Conservation (phyloP, 2,113 vertebrate genomes). For the Dinomys branickii region DNA sequence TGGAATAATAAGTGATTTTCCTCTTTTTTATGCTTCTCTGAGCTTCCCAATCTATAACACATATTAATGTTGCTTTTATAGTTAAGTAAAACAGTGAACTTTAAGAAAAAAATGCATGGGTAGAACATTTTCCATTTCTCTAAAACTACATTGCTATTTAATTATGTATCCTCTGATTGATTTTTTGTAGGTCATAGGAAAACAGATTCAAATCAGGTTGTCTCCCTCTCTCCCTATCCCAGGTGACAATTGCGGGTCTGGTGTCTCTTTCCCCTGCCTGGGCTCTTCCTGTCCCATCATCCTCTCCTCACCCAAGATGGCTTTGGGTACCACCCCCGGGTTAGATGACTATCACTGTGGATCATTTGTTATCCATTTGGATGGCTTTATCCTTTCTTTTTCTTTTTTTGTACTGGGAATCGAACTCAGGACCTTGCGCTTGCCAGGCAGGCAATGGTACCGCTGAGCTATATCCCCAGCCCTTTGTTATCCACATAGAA, state of each 20-base stretch:
- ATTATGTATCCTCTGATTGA: not conserved
- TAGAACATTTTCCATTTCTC: slow-evolving; percentile 48
- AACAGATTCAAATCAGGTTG: not conserved
- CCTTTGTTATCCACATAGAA: no score
- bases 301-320: not conserved
- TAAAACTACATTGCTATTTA: slow-evolving; percentile 48
- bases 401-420: no score
- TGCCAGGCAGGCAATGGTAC: no score
- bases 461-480: no score
- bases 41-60: slow-evolving; percentile 31
- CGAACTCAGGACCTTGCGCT: no score
- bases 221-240: not conserved
- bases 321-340: not conserved
- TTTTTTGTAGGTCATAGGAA: slow-evolving; percentile 32
- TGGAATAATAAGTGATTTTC: not conserved
- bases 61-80: slow-evolving; percentile 46
- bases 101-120: slow-evolving; percentile 31
- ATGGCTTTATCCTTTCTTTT: no score
- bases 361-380: not conserved
- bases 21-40: not conserved
- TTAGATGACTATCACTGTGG: not conserved
- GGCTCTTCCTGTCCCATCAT: not conserved
- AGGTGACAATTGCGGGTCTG: not conserved
- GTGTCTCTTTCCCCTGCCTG: not conserved
- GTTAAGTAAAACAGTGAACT: slow-evolving; percentile 54